Conservation (phyloP, 1,140 invertebrate genomes). For the Drosophila azteca region DNA sequence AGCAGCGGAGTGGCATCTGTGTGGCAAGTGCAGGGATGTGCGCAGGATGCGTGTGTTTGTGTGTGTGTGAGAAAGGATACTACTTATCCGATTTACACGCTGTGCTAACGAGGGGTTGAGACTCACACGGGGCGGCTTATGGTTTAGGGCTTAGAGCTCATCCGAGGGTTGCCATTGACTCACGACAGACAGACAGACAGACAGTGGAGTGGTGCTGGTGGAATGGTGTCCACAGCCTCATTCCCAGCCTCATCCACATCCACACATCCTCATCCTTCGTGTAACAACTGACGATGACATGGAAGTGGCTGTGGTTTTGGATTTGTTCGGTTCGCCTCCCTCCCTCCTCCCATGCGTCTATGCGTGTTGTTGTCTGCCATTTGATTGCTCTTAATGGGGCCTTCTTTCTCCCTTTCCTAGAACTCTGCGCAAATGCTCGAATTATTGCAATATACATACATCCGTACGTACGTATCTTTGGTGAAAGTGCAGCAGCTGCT, state of each 20-base stretch:
- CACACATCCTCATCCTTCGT: conserved; percentile 20
- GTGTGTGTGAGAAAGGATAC: conserved; percentile 31
- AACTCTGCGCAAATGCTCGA: conserved; percentile 51
- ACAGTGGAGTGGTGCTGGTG: conserved; percentile 8
- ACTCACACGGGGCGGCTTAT: not conserved
- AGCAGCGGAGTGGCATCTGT: conserved; percentile 57
- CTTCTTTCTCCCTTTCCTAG: conserved; percentile 50
- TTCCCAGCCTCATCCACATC: conserved; percentile 11
- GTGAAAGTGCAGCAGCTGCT: conserved; percentile 74
- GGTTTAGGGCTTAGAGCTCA: conserved; percentile 36
- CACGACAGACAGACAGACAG: conserved; percentile 32
- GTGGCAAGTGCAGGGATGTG: conserved; percentile 59
- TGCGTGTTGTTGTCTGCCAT: conserved; percentile 43
- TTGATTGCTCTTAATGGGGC: conserved; percentile 68
- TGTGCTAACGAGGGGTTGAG: conserved; percentile 76
- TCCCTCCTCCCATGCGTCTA: conserved; percentile 30
- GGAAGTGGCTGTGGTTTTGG: conserved; percentile 57
- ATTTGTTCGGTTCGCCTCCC: conserved; percentile 50
- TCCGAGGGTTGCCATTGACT: conserved; percentile 31
- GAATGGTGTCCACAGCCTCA: conserved; percentile 16
- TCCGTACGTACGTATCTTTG: conserved; percentile 5
- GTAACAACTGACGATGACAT: conserved; percentile 66
- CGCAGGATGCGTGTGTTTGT: conserved; percentile 36
- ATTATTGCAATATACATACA: conserved; percentile 11
- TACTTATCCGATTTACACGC: conserved; percentile 59